phyloP scores from a whole-genome alignment of 1,140 invertebrate genomes.

The Drosophila ficusphila region DNA sequence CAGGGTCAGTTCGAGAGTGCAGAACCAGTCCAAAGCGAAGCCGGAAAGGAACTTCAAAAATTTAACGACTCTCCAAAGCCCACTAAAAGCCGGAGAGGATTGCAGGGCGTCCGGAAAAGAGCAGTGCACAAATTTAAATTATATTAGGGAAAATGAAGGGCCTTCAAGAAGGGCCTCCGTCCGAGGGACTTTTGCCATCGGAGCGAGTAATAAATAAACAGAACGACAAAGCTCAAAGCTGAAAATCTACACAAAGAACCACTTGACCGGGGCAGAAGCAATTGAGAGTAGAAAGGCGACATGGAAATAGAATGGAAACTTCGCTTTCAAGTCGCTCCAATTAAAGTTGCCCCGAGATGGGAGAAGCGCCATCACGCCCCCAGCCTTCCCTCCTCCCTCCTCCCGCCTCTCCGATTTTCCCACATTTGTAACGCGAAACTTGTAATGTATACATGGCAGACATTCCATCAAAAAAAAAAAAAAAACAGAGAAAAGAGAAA shows the following conservation, averaged over 20 bases:
- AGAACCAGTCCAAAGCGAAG: conserved; percentile 28
- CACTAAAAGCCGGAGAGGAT: conserved; percentile 57
- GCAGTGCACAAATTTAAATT: conserved; percentile 63
- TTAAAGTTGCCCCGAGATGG: conserved; percentile 56
- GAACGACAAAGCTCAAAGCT: conserved; percentile 47
- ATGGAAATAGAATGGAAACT: conserved; percentile 37
- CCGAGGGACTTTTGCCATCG: conserved; percentile 29
- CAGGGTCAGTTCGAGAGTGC: conserved; percentile 55
- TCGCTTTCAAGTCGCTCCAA: conserved; percentile 70
- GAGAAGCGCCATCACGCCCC: neutral
- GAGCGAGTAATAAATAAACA: conserved; percentile 71
- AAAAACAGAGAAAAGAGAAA: too few species aligned
- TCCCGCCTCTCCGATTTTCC: neutral
- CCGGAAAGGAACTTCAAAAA: conserved; percentile 29
- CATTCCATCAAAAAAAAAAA: conserved; percentile 52
- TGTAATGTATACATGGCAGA: conserved; percentile 71
- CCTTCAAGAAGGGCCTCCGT: conserved; percentile 2
- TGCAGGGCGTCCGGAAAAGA: conserved; percentile 27
- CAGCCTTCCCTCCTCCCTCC: neutral
- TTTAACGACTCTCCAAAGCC: conserved; percentile 75
- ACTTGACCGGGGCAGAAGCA: conserved; percentile 32
- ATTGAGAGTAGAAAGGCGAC: conserved; percentile 32
- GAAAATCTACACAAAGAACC: conserved; percentile 41
- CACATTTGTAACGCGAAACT: conserved; percentile 60
- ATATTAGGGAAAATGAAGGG: conserved; percentile 67